A percentile compares a stretch with the other conserved stretches of the same genome.
Evolutionary conservation across 2,888 invertebrate genomes (phyloP).

Genomic region (Cerastoderma edule): DNA sequence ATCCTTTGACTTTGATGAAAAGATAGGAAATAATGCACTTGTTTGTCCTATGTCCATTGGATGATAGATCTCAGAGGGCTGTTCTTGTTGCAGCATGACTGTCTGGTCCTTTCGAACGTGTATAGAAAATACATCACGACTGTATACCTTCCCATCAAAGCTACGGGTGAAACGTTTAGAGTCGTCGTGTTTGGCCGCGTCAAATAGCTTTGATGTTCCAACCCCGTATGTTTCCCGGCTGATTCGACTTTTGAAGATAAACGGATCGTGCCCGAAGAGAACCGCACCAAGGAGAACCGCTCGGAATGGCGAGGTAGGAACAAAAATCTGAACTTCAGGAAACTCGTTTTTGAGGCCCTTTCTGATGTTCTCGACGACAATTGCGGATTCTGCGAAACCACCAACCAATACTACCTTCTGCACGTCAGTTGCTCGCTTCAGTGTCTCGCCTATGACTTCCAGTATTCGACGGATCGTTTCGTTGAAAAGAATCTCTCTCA

Average conservation of each 20-base stretch:
- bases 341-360: slow-evolving; percentile 8
- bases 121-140: slow-evolving; percentile 12
- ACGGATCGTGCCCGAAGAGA: slow-evolving; percentile 1
- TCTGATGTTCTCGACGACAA: slow-evolving; percentile 30
- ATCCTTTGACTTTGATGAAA: too few relatives aligned
- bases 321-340: slow-evolving; percentile 25
- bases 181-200: background rate
- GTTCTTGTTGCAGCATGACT: background rate
- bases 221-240: slow-evolving; percentile 17
- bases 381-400: slow-evolving; percentile 45
- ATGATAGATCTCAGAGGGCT: background rate
- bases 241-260: slow-evolving; percentile 38
- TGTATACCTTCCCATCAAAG: background rate
- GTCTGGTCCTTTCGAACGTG: slow-evolving; percentile 15
- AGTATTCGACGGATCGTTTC: slow-evolving; percentile 17
- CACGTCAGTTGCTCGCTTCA: too few relatives aligned
- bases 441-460: background rate
- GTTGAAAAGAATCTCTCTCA: slow-evolving; percentile 28
- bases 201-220: background rate
- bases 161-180: background rate
- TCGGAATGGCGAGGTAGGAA: slow-evolving; percentile 29
- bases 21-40: slow-evolving; percentile 10
- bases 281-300: background rate
- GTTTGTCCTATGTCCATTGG: slow-evolving; percentile 28
- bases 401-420: slow-evolving; percentile 36